Base-by-base conservation (phyloP, 1,140 invertebrate species). In the Dendrolimus punctatus region DNA sequence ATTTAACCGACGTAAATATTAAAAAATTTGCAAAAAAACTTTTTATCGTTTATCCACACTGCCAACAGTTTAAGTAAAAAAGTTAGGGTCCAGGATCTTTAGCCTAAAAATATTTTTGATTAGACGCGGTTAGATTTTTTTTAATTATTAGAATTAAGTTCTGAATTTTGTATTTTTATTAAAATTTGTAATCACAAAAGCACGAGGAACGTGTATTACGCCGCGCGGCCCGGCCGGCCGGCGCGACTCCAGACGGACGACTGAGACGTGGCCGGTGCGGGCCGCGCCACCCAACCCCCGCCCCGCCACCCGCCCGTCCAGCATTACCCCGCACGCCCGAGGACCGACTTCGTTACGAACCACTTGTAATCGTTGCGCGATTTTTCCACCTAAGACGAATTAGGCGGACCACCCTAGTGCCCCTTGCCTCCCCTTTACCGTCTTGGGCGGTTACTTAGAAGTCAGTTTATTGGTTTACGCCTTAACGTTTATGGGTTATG, bases 311-410 rank as follows among this genome's bases (percentile, higher is more conserved):
- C 64, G 8, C 58, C 55, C 49, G 39, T 39, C 54, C 37, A 46
- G 44, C 43, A 49, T 41, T 53, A 7, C 57, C 54, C 55, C 50
- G 9, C 57, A 45, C 61, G 49, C 66, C 62, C 71, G 65, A 65
- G 66, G 67, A 55, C 72, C 77, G 78, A 82, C 81, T 85, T 85
- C 81, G 81, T 85, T 85, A 85, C 77, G 79, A 82, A 77, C 79
- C 79, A 85, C 81, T 85, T 85, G 81, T 85, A 81, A 83, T 85
- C 78, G 74, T 77, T 80, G 73, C 72, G 73, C 79, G 79, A 85
- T 85, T 85, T 85, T 85, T 85, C 80, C 81, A 75, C 80, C 80
- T 83, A 81, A 85, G 81, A 85, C 81, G 80, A 85, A 85, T 85
- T 85, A 85, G 78, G 80, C 79, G 80, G 79, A 65, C 73, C 71